Evolutionary conservation across 2,888 invertebrate species (phyloP).

Genomic region (Tipula confusa): DNA sequence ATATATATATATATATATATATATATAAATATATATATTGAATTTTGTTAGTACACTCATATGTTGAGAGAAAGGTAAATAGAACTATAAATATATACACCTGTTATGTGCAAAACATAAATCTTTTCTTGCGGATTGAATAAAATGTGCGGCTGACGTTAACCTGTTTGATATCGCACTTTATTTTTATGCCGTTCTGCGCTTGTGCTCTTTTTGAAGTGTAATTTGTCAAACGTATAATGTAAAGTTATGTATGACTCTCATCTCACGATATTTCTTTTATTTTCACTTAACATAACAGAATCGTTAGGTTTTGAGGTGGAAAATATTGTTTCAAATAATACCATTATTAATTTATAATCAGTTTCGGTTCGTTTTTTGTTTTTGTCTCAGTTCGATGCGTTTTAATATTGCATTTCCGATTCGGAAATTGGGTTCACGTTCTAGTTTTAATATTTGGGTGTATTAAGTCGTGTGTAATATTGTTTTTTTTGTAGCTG

Average conservation of each 20-base stretch:
- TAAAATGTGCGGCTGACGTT: background rate
- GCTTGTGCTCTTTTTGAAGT: background rate
- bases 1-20: too few relatives aligned
- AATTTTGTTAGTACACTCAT: too few relatives aligned
- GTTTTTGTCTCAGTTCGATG: background rate
- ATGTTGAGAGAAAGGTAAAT: constrained; percentile 3
- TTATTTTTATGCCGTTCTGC: background rate
- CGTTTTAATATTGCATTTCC: background rate
- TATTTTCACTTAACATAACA: too few relatives aligned
- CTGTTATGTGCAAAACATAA: background rate
- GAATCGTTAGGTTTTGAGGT: background rate
- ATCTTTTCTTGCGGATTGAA: background rate
- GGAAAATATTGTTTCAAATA: background rate
- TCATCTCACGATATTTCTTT: background rate
- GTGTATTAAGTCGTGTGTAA: background rate
- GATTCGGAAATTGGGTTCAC: background rate
- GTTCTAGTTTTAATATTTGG: too few relatives aligned
- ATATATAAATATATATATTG: background rate
- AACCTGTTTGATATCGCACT: background rate
- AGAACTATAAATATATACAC: background rate
- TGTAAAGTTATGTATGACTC: background rate
- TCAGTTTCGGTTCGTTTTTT: background rate
- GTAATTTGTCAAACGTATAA: background rate
- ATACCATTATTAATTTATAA: background rate
- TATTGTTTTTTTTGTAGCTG: too few relatives aligned